Conservation (phyloP, 2,113 vertebrate genomes). For the Haemorhous mexicanus region DNA sequence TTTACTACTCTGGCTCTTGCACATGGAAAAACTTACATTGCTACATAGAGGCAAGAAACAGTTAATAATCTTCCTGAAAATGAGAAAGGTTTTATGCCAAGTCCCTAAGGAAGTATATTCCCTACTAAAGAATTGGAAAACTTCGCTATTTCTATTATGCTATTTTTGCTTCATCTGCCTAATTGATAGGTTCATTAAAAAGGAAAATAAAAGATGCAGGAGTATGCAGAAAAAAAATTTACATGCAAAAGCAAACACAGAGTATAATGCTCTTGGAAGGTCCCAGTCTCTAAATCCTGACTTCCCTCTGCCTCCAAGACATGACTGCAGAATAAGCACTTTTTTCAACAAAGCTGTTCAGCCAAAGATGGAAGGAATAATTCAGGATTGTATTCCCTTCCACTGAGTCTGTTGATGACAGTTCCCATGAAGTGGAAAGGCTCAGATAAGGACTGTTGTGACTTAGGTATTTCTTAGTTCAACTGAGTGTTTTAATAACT, state of each 20-base stretch:
- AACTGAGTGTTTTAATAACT: background rate
- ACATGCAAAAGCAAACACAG: conserved; percentile 2
- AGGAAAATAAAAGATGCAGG: background rate
- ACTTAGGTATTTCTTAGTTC: background rate
- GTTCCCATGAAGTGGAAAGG: background rate
- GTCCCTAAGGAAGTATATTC: background rate
- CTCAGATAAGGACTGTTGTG: background rate
- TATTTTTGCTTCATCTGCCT: conserved; percentile 32
- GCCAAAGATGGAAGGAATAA: background rate
- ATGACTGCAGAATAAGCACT: background rate
- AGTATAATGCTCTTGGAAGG: background rate
- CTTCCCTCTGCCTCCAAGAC: background rate
- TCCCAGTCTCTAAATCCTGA: background rate
- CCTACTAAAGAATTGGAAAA: conserved; percentile 5
- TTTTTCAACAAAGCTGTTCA: background rate
- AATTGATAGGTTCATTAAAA: conserved; percentile 42
- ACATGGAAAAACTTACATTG: background rate
- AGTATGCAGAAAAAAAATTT: background rate
- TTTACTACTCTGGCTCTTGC: background rate
- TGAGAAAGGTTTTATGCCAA: background rate
- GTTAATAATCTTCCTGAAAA: conserved; percentile 12
- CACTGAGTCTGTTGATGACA: background rate
- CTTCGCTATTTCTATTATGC: background rate
- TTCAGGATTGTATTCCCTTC: background rate
- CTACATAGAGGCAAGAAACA: background rate